phyloP scores from a whole-genome alignment of 2,888 invertebrate species.

The Pyrrhosoma nymphula region DNA sequence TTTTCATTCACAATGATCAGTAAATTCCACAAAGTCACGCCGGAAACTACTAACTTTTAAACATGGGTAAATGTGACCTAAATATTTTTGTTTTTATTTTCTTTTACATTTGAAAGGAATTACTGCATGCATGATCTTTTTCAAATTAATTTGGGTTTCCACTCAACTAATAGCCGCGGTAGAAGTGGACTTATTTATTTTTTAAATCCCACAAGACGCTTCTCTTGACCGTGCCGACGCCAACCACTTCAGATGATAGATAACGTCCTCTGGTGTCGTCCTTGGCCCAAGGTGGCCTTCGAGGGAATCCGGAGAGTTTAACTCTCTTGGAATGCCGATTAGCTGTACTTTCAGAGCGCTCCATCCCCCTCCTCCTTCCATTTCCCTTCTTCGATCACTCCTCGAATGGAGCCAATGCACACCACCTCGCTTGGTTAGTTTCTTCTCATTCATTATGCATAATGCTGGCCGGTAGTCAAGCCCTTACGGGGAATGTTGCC shows the following conservation, averaged over 20 bases:
- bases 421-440: neutral
- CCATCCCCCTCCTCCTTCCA: neutral
- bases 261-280: neutral
- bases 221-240: neutral
- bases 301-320: neutral
- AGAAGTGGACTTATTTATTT: no score
- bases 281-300: constrained; percentile 52
- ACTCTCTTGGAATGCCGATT: neutral
- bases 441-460: neutral
- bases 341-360: neutral
- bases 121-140: no score
- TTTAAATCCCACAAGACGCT: neutral
- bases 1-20: no score
- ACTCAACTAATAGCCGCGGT: no score
- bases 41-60: no score
- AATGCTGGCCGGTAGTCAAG: neutral
- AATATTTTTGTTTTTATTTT: no score
- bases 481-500: neutral
- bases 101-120: no score
- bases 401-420: neutral
- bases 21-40: no score
- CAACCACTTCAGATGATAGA: neutral
- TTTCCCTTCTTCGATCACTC: neutral
- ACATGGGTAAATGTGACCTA: no score
- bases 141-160: no score